Evolutionary conservation across 2,113 vertebrate species (phyloP).

Genomic region (Paraplagusia blochii): DNA sequence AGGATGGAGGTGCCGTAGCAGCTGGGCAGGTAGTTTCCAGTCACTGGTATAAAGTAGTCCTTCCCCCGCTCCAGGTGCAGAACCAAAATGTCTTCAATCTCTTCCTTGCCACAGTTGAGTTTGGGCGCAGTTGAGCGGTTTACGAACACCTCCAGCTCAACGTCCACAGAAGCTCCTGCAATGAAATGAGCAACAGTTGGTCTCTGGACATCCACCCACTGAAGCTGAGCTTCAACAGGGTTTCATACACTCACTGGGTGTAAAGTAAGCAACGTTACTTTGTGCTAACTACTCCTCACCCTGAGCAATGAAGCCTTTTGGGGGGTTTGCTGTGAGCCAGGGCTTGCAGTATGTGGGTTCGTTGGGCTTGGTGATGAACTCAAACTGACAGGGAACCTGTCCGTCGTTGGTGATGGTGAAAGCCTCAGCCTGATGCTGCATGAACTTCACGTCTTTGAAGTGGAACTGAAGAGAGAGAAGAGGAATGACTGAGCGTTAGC

Average conservation of each 20-base stretch:
- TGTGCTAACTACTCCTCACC: conserved; percentile 69
- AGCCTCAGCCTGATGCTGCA: conserved; percentile 84
- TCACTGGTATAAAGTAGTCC: conserved; percentile 92
- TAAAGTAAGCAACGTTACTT: too few relatives aligned
- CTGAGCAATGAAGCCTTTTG: conserved; percentile 87
- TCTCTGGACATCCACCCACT: too few relatives aligned
- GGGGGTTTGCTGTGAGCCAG: conserved; percentile 88
- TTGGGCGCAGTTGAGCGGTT: conserved; percentile 88
- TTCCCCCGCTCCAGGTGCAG: conserved; percentile 90
- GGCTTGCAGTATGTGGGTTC: conserved; percentile 87
- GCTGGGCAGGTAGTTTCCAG: conserved; percentile 91
- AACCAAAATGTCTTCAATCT: conserved; percentile 93
- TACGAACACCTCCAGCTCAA: conserved; percentile 92
- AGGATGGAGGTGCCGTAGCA: conserved; percentile 89
- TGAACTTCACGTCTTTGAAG: conserved; percentile 91
- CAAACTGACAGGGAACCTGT: conserved; percentile 92
- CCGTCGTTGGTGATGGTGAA: conserved; percentile 86
- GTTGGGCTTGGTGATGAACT: conserved; percentile 92
- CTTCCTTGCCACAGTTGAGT: conserved; percentile 84
- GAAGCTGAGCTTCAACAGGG: too few relatives aligned
- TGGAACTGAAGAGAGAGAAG: conserved; percentile 75
- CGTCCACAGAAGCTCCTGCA: conserved; percentile 80
- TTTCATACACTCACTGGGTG: too few relatives aligned
- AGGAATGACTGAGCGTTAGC: not conserved
- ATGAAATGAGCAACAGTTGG: conserved; percentile 3